Percentiles rank a stretch among this genome's conserved stretches.
Evolutionary conservation across 2,797 vertebrate genomes (phyloP).

Genomic region (Myotis pilosus): DNA sequence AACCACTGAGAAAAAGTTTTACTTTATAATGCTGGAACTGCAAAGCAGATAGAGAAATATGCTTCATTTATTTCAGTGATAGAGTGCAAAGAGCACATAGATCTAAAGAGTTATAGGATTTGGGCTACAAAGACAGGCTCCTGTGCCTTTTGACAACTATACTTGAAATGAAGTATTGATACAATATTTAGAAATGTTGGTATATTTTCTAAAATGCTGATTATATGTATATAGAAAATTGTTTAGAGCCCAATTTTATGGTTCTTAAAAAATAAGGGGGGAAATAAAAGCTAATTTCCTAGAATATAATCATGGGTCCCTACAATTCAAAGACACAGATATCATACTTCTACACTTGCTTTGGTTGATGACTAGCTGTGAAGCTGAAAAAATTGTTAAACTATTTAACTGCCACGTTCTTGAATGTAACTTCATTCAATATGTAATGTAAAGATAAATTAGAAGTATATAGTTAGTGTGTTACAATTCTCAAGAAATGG

Average conservation of each 20-base stretch:
- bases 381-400: not conserved
- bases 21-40: constrained; percentile 17
- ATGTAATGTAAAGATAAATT: not conserved
- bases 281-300: not conserved
- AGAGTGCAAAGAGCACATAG: not conserved
- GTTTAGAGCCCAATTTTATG: not conserved
- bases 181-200: not conserved
- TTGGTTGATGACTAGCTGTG: not conserved
- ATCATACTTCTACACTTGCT: not conserved
- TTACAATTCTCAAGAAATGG: not conserved
- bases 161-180: constrained; percentile 1
- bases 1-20: constrained; percentile 33
- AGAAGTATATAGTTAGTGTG: not conserved
- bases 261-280: not conserved
- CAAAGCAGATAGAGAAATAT: constrained; percentile 19
- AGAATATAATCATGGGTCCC: not conserved
- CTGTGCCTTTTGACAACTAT: constrained; percentile 41
- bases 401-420: not conserved
- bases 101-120: not conserved
- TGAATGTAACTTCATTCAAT: not conserved
- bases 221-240: not conserved
- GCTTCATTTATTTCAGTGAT: not conserved
- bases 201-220: constrained; percentile 16
- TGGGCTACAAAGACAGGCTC: not conserved
- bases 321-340: not conserved